Conservation (phyloP, 2,797 vertebrate species). For the Chaetodon trifasciatus region DNA sequence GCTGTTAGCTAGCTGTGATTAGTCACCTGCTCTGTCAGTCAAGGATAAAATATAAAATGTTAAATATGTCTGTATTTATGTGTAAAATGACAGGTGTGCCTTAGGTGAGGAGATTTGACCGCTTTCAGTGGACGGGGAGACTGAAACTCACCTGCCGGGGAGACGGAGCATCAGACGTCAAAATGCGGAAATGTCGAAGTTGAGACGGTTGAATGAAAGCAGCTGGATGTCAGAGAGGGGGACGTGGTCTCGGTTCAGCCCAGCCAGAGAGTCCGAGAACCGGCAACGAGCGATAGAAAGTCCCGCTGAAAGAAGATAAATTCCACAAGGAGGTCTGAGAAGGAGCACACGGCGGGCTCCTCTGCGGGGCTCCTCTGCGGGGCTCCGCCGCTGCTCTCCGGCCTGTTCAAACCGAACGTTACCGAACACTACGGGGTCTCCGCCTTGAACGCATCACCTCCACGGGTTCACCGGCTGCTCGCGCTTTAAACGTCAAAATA, state of each 20-base stretch:
- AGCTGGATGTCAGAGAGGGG: neutral
- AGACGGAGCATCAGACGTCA: slow-evolving; percentile 39
- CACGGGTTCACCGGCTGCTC: neutral
- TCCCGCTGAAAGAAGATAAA: neutral
- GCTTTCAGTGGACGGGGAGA: neutral
- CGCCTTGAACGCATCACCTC: neutral
- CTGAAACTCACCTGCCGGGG: slow-evolving; percentile 56
- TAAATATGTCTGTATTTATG: neutral
- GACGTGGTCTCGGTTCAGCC: neutral
- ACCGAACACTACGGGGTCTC: slow-evolving; percentile 26
- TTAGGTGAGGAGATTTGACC: too few relatives aligned
- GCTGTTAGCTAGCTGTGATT: neutral
- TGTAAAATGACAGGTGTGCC: too few relatives aligned
- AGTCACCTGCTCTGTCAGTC: neutral
- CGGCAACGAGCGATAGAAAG: rapidly evolving
- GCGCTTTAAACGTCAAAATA: neutral
- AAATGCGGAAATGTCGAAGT: slow-evolving; percentile 57
- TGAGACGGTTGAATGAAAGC: neutral
- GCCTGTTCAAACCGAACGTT: slow-evolving; percentile 23
- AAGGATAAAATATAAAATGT: rapidly evolving
- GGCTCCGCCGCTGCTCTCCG: slow-evolving; percentile 1
- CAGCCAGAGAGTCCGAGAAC: neutral
- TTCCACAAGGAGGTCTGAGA: neutral
- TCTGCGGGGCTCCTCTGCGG: slow-evolving; percentile 6
- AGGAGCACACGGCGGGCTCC: neutral